phyloP scores from a whole-genome alignment of 2,113 vertebrate species.

The Halcyon malimbica region DNA sequence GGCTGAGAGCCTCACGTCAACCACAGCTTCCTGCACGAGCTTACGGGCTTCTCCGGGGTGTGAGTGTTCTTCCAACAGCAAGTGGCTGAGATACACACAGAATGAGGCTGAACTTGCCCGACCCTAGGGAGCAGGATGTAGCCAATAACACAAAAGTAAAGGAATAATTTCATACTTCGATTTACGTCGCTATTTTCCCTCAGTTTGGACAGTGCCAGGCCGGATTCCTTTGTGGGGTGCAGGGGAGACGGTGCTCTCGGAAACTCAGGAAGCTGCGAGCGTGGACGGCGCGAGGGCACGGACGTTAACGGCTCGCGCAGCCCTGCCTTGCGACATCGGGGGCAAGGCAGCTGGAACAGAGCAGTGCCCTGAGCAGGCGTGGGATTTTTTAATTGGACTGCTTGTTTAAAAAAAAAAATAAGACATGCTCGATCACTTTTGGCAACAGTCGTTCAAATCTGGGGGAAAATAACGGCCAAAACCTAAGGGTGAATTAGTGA shows the following conservation, averaged over 20 bases:
- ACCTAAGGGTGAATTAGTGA: background rate
- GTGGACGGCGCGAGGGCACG: background rate
- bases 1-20: no score
- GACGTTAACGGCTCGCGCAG: accelerated
- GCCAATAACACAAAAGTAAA: background rate
- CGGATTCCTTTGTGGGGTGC: background rate
- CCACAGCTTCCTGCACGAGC: background rate
- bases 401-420: background rate
- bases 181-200: background rate
- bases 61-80: background rate
- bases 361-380: no score
- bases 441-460: background rate
- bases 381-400: background rate
- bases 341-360: accelerated
- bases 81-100: background rate
- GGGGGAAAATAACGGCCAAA: background rate
- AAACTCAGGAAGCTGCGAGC: background rate
- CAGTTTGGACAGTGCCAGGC: background rate
- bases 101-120: background rate
- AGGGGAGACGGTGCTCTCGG: accelerated
- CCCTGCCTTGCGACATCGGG: background rate
- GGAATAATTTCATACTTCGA: background rate
- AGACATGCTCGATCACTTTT: background rate
- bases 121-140: background rate
- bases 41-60: accelerated